Conservation (phyloP, 1,140 invertebrate genomes). For the Cardiocondyla obscurior region DNA sequence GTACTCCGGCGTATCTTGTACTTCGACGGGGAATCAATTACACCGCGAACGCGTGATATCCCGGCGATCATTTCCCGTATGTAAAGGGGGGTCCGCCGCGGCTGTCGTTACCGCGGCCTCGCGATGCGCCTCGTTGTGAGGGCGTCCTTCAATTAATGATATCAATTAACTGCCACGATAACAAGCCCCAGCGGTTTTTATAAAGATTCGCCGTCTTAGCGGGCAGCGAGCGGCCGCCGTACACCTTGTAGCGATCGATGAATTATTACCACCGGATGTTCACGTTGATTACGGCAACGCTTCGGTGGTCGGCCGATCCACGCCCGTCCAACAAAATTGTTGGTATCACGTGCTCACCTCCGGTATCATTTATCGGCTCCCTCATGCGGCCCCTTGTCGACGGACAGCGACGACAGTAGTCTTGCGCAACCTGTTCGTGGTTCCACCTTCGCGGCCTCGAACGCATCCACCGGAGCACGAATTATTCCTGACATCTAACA, state of each 20-base stretch:
- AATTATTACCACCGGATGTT: constrained; percentile 57
- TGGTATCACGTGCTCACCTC: constrained; percentile 38
- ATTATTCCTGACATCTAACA: constrained; percentile 77
- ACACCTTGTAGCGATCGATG: constrained; percentile 36
- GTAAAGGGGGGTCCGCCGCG: background rate
- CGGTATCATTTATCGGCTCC: constrained; percentile 63
- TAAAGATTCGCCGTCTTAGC: background rate
- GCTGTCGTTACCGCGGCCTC: background rate
- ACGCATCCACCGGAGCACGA: constrained; percentile 73
- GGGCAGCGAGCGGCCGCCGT: background rate
- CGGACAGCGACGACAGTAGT: constrained; percentile 62
- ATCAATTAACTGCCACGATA: constrained; percentile 15
- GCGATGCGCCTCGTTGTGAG: constrained; percentile 2
- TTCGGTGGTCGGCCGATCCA: constrained; percentile 29
- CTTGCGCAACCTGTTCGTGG: constrained; percentile 70
- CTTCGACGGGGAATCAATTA: constrained; percentile 35
- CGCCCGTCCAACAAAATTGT: constrained; percentile 60
- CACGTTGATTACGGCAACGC: constrained; percentile 62
- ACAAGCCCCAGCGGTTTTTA: background rate
- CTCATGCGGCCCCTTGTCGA: constrained; percentile 49
- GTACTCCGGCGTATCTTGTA: constrained; percentile 22
- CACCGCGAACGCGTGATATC: constrained; percentile 26
- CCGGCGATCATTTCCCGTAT: constrained; percentile 30
- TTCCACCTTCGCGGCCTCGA: constrained; percentile 75
- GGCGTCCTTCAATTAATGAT: constrained; percentile 33